phyloP scores from a whole-genome alignment of 2,888 invertebrate species.

The Geotrupes spiniger region DNA sequence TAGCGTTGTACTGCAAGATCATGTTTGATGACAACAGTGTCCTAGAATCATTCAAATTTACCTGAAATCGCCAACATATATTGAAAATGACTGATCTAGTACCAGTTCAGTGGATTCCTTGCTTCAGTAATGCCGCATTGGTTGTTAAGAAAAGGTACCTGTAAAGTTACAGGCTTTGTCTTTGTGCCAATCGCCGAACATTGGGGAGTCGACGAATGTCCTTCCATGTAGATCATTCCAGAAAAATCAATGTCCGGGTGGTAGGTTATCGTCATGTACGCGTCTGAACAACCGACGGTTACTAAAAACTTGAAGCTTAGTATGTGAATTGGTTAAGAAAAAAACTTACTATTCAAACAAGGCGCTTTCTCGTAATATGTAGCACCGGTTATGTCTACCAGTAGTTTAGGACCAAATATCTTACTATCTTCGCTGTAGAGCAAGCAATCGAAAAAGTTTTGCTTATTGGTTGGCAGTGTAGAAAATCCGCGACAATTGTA shows the following conservation, averaged over 20 bases:
- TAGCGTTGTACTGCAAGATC: conserved; percentile 78
- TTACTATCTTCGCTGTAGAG: conserved; percentile 81
- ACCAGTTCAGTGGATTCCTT: conserved; percentile 56
- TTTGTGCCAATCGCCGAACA: conserved; percentile 64
- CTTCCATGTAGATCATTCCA: conserved; percentile 79
- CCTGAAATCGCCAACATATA: background rate
- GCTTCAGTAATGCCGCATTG: conserved; percentile 61
- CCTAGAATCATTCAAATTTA: conserved; percentile 48
- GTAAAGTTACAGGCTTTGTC: conserved; percentile 53
- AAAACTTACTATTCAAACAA: conserved; percentile 74
- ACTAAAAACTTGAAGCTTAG: too few relatives aligned
- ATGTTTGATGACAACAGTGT: conserved; percentile 73
- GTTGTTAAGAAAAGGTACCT: conserved; percentile 57
- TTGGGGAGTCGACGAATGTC: conserved; percentile 62
- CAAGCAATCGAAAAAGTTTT: conserved; percentile 53
- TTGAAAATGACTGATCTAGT: conserved; percentile 10
- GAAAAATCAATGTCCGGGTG: conserved; percentile 60
- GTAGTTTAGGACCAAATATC: conserved; percentile 71
- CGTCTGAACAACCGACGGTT: conserved; percentile 71
- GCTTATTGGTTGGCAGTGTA: conserved; percentile 35
- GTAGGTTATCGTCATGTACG: conserved; percentile 67
- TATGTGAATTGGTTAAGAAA: too few relatives aligned
- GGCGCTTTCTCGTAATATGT: conserved; percentile 77
- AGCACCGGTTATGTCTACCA: conserved; percentile 58
- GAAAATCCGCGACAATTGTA: conserved; percentile 76